Base-by-base conservation (phyloP, 2,888 invertebrate species). In the Drosophila peninsularis region DNA sequence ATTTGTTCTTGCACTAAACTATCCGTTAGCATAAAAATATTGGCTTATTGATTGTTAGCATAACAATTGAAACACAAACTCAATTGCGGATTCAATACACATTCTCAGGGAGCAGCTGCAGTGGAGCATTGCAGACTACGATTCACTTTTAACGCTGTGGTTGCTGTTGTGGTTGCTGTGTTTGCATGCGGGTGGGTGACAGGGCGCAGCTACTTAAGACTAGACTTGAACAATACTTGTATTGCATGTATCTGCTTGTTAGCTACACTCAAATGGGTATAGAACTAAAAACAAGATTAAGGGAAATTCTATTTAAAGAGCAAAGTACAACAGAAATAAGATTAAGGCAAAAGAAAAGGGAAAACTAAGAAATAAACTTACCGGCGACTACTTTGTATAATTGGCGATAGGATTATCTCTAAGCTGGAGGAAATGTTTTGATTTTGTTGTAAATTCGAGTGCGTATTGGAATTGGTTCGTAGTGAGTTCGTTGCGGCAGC, bases 371-470 rank as follows among this genome's bases (percentile, higher is more conserved):
- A 85, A 75, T 76, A 82, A 92, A 92, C 92, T 92, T 92, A 92
- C 92, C 93, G 92, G 90, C 92, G 91, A 92, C 92, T 92, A 92
- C 92, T 92, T 92, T 93, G 92, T 80, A 92, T 93, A 90, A 92
- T 93, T 92, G 92, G 92, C 90, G 92, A 92, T 89, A 92, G 91
- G 91, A 92, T 92, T 90, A 92, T 91, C 91, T 92, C 92, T 92
- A 92, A 91, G 90, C 93, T 92, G 90, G 92, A 92, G 91, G 92
- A 92, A 91, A 92, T 92, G 90, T 90, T 92, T 90, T 90, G 91
- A 90, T 88, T 90, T 90, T 90, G 91, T 88, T 89, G 90, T 71
- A 89, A 81, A 70, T 80, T 84, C 84, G 89, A 87, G 82, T 82
- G 82, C 81, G 73, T 75, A 82, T 75, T 84, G 70, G 77, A 74